Evolutionary conservation across 2,888 invertebrate genomes (phyloP), one percentile per base, ranked within the genome.

Genomic region (Agonum fuliginosum): DNA sequence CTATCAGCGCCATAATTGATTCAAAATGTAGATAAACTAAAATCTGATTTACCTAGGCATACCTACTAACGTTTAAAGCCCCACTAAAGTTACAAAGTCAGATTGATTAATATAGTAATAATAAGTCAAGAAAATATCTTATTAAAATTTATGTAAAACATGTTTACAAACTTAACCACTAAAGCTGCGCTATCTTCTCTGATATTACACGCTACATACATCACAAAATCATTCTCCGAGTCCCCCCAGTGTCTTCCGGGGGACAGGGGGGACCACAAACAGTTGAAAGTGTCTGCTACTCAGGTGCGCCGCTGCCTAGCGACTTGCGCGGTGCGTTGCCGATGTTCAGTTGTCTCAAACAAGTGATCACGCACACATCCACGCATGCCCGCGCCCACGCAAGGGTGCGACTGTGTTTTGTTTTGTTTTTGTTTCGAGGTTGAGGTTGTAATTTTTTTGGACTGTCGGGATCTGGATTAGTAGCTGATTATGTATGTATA

Each of bases 361-460:
- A 46, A 46, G 46, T 46, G 46, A 46, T 46, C 46, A 46, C 46
- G 46, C 46, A 46, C 46, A 8, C 46, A 30, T 30, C n/a, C 30
- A 46, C 46, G 46, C 46, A 46, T 46, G 46, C 46, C 17, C 14
- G 14, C 46, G 17, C 46, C 46, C 14, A 46, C 46, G 19, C 46
- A 46, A 46, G 4, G 12, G 46, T 46, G 46, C 46, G 14, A 30
- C 8, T 30, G 30, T n/a, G 46, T 46, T 46, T 17, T 12, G 19
- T 46, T 46, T 17, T 46, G 8, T 46, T 46, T 46, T 46, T n/a
- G n/a, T n/a, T n/a, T n/a, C n/a, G n/a, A n/a, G n/a, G 46, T 46
- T 46, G 12, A 12, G 12, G 37, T 37, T 37, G 37, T 37, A 37
- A 37, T 37, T 37, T 37, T 37, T 46, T 46, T 46, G 46, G 8